phyloP scores from a whole-genome alignment of 2,888 invertebrate species.

The Rhingia rostrata region DNA sequence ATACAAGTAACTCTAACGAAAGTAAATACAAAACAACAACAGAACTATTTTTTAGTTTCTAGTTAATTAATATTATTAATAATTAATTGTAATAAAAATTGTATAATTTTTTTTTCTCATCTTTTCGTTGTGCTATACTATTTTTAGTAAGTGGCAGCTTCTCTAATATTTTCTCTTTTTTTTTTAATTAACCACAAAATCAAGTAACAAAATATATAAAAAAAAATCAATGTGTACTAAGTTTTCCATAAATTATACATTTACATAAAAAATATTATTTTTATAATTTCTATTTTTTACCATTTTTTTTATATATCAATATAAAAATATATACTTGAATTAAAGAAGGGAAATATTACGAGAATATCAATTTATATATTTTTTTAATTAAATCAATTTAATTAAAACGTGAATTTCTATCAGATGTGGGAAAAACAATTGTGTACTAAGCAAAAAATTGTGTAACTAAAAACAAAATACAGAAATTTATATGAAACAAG shows the following conservation, averaged over 20 bases:
- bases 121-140: constrained; percentile 71
- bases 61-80: constrained; percentile 69
- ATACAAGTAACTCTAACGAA: constrained; percentile 63
- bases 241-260: constrained; percentile 68
- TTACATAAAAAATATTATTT: constrained; percentile 45
- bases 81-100: constrained; percentile 58
- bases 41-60: constrained; percentile 72
- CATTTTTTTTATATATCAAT: constrained; percentile 66
- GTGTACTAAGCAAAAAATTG: constrained; percentile 39
- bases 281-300: constrained; percentile 64
- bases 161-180: constrained; percentile 35
- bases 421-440: constrained; percentile 45
- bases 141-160: constrained; percentile 57
- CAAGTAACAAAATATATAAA: constrained; percentile 34
- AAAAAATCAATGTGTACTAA: constrained; percentile 34
- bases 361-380: constrained; percentile 64
- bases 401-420: constrained; percentile 36
- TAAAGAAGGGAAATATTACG: constrained; percentile 31
- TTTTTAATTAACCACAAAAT: constrained; percentile 41
- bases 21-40: constrained; percentile 67
- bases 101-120: constrained; percentile 54
- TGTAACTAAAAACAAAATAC: not conserved
- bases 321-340: constrained; percentile 29
- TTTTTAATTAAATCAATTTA: constrained; percentile 69
- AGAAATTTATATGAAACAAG: constrained; percentile 28